Base-by-base conservation (phyloP, 1,140 invertebrate species). In the Tetragnatha versicolor region DNA sequence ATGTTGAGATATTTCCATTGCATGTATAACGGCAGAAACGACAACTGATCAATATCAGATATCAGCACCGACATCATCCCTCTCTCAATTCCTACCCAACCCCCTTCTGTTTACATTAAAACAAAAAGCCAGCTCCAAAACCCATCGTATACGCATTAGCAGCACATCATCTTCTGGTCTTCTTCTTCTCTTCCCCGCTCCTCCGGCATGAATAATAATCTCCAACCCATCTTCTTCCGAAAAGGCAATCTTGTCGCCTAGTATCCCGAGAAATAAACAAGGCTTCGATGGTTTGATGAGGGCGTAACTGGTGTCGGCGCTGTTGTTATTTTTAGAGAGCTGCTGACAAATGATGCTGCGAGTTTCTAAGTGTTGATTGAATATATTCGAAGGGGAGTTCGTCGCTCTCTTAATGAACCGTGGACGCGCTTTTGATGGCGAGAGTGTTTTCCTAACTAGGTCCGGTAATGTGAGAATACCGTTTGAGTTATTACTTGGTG, bases 121-220 rank as follows among this genome's bases (percentile, higher is more conserved):
- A 70, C 68, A 53, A 70, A 70, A 70, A 53, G 29, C 55, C 25
- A 29, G 53, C 27, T 39, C 37, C 35, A 25, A 12, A 73, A 42
- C 27, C 53, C 35, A 45, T 73, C 37, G 69, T 60, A 60, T 60
- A 60, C 31, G 69, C 69, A 73, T 58, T 73, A 73, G 53, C 33
- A 60, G 51, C 37, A 31, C 69, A 73, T 73, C 69, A 73, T 60
- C 51, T 60, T 42, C n/a, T 31, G 35, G 25, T 25, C 51, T 3
- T 25, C 25, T 27, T 60, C 17, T 73, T 45, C 42, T 45, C 35
- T 31, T 29, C 45, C 66, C 29, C 42, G 37, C 35, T 22, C 53
- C 69, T 60, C 27, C 53, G n/a, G 53, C 69, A 58, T 72, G 69
- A 73, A 73, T 73, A 73, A 73, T 73, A 73, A 60, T 60, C 35